Conservation (phyloP, 2,888 invertebrate species). For the Ditula angustiorana region DNA sequence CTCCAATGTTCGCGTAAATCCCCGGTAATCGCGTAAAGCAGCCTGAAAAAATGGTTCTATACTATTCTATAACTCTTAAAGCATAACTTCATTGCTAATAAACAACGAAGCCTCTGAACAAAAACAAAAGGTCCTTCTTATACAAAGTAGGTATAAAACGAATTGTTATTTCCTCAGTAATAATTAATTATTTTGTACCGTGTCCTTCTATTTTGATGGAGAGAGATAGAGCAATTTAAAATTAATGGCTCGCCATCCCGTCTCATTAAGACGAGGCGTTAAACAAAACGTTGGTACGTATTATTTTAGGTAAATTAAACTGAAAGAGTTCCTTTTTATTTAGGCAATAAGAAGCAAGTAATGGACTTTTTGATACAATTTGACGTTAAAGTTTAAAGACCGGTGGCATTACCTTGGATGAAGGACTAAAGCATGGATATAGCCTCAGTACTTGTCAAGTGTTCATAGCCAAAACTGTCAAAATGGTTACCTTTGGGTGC, state of each 20-base stretch:
- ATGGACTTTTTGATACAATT: background rate
- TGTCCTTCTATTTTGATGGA: slow-evolving; percentile 65
- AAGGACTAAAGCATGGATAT: too few relatives aligned
- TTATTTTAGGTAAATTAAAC: slow-evolving; percentile 35
- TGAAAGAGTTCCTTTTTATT: slow-evolving; percentile 35
- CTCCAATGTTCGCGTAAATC: too few relatives aligned
- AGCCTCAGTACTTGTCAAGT: too few relatives aligned
- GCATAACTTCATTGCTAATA: background rate
- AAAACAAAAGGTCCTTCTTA: background rate
- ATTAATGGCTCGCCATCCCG: slow-evolving; percentile 70
- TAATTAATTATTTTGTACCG: slow-evolving; percentile 70
- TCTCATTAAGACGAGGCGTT: slow-evolving; percentile 65
- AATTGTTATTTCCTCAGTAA: slow-evolving; percentile 55
- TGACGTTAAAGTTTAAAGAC: background rate
- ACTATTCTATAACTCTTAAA: too few relatives aligned
- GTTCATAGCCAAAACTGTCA: too few relatives aligned
- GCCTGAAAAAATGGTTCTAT: too few relatives aligned
- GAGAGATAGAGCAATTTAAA: slow-evolving; percentile 70
- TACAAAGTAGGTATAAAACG: slow-evolving; percentile 38
- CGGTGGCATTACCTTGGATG: too few relatives aligned
- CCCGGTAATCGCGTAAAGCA: too few relatives aligned
- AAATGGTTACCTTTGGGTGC: too few relatives aligned
- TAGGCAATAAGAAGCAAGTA: slow-evolving; percentile 14
- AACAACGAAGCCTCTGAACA: background rate
- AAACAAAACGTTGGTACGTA: slow-evolving; percentile 58